Evolutionary conservation across 2,113 vertebrate genomes (phyloP).

Genomic region (Nannobrachium achirus): DNA sequence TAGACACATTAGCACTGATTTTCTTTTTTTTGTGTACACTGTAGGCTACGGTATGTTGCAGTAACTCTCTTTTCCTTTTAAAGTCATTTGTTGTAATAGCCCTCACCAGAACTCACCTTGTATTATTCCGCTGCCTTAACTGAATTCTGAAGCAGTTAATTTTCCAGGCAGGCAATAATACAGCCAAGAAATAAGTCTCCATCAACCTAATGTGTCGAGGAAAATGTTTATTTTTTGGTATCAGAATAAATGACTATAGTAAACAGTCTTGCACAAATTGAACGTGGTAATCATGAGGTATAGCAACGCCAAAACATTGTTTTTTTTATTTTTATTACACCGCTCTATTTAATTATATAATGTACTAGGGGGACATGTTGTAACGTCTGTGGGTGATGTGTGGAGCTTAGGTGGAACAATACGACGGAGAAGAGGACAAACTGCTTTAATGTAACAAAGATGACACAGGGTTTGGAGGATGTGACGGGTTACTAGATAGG

Average conservation of each 20-base stretch:
- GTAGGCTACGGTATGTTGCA: constrained; percentile 39
- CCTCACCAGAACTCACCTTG: constrained; percentile 44
- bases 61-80: constrained; percentile 20
- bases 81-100: constrained; percentile 30
- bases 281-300: constrained; percentile 51
- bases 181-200: constrained; percentile 4
- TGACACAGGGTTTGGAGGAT: too few species aligned
- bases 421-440: too few species aligned
- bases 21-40: too few species aligned
- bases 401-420: too few species aligned
- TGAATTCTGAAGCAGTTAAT: constrained; percentile 28
- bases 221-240: constrained; percentile 29
- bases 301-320: constrained; percentile 19
- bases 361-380: too few species aligned
- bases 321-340: too few species aligned
- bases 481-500: too few species aligned
- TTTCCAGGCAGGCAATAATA: constrained; percentile 21
- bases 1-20: too few species aligned
- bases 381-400: too few species aligned
- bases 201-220: constrained; percentile 34
- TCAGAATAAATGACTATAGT: constrained; percentile 35
- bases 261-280: constrained; percentile 30
- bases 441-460: too few species aligned
- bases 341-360: too few species aligned
- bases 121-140: constrained; percentile 27